phyloP scores from a whole-genome alignment of 2,888 invertebrate genomes.

The Mesoligia furuncula region DNA sequence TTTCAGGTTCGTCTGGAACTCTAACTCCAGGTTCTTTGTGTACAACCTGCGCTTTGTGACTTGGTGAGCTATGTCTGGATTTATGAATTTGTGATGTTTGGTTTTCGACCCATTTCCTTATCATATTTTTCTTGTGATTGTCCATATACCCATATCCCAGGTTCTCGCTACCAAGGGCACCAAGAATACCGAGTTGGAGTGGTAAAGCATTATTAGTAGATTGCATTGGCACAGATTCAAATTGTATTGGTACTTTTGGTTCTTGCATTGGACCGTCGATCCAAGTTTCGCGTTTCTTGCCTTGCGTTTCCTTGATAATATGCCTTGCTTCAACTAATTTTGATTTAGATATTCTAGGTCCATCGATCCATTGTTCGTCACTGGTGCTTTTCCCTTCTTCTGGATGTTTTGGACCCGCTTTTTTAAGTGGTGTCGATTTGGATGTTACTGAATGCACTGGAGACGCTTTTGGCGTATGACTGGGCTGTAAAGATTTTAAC shows the following conservation, averaged over 20 bases:
- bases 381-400: constrained; percentile 89
- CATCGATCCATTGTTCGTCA: constrained; percentile 99
- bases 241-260: constrained; percentile 86
- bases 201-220: constrained; percentile 81
- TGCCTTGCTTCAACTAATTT: constrained; percentile 95
- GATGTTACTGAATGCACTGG: constrained; percentile 86
- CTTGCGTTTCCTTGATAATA: constrained; percentile 94
- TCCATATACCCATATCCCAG: constrained; percentile 97
- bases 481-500: constrained; percentile 83
- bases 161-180: constrained; percentile 86
- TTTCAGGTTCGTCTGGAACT: constrained; percentile 77
- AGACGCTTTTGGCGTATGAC: constrained; percentile 89
- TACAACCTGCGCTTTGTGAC: constrained; percentile 75
- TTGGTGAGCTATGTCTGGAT: constrained; percentile 90
- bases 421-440: constrained; percentile 90
- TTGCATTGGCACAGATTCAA: constrained; percentile 91
- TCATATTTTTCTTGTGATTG: constrained; percentile 97
- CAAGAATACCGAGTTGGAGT: constrained; percentile 84
- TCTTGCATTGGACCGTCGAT: constrained; percentile 97
- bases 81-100: constrained; percentile 95
- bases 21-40: constrained; percentile 77
- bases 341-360: constrained; percentile 96
- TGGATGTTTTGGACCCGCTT: constrained; percentile 83
- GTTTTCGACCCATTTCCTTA: constrained; percentile 97
- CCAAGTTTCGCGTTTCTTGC: constrained; percentile 97